Base-by-base conservation (phyloP, 2,888 invertebrate species). In the Pasiphila rectangulata region DNA sequence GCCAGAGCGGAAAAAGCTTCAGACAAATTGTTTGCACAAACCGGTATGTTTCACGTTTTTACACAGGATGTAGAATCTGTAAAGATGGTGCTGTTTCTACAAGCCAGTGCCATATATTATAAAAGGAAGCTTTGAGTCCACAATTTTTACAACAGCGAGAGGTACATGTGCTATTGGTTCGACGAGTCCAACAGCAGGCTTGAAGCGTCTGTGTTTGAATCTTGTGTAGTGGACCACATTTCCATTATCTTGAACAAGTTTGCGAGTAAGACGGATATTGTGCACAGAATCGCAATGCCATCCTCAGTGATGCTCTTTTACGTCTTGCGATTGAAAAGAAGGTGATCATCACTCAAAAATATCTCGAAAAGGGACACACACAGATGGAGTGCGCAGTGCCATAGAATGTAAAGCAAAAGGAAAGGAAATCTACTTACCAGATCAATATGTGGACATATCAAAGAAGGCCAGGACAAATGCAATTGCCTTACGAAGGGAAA, bases 81-180 rank as follows among this genome's bases (percentile, higher is more conserved):
- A 21, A 60, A 62, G 55, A 48, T 61, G 35, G 42, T 39, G 12
- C 63, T 62, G n/a, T 48, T 47, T 48, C 44, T 63, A 36, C 56
- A 59, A 47, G 60, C 61, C 9, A 60, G 59, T 55, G 63, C 61
- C 3, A 5, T 65, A 37, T 63, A 64, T 15, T 65, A 51, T 34
- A 63, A 63, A 53, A 66, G 59, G 10, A 63, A 66, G 50, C 34
- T 64, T 16, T 57, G 57, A 21, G 56, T 59, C 2, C 61, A 65
- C 46, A 65, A 64, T 54, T 64, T 64, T 46, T 57, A 57, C 27
- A 43, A 24, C 57, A 58, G 10, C 16, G 36, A 29, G 30, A 36
- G 23, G 23, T 23, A n/a, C 13, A 46, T 46, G 34, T 59, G 57
- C 46, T 59, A 61, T 51, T 59, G 59, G 61, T 61, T 57, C 16